Conservation (phyloP, 2,113 vertebrate species). For the Terrapene triunguis region DNA sequence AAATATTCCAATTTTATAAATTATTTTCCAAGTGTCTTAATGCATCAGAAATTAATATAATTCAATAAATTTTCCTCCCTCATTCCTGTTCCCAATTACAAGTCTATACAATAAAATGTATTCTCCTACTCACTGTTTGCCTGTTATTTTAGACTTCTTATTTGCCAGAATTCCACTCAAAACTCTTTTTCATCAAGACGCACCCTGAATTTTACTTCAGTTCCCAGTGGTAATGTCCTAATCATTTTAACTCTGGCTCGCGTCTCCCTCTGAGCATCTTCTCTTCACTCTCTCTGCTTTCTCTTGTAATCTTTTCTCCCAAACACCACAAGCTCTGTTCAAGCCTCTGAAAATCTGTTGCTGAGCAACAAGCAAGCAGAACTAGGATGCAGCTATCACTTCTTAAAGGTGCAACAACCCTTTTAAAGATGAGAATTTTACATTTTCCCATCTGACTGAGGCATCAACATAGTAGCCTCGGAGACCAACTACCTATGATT, state of each 20-base stretch:
- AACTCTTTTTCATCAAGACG: neutral
- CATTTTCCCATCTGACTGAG: neutral
- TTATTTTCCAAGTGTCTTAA: neutral
- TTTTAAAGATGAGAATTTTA: neutral
- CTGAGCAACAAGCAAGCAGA: neutral
- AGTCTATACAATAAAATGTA: neutral
- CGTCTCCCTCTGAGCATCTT: neutral
- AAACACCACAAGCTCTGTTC: neutral
- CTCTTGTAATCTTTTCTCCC: neutral
- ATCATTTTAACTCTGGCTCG: neutral
- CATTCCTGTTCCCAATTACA: neutral
- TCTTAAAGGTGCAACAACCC: neutral
- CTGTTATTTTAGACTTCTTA: neutral
- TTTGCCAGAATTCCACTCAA: neutral
- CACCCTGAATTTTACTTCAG: neutral
- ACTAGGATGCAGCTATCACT: neutral
- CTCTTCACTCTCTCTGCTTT: neutral
- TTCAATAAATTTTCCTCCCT: neutral
- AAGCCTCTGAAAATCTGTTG: neutral
- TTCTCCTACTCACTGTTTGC: neutral
- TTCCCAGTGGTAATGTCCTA: neutral
- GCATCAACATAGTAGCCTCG: neutral
- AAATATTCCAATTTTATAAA: neutral
- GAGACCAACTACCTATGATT: neutral
- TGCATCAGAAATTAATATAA: neutral